Evolutionary conservation across 2,113 vertebrate species (phyloP), one percentile per base, ranked within the genome.

Genomic region (Pogonocichla stellata): DNA sequence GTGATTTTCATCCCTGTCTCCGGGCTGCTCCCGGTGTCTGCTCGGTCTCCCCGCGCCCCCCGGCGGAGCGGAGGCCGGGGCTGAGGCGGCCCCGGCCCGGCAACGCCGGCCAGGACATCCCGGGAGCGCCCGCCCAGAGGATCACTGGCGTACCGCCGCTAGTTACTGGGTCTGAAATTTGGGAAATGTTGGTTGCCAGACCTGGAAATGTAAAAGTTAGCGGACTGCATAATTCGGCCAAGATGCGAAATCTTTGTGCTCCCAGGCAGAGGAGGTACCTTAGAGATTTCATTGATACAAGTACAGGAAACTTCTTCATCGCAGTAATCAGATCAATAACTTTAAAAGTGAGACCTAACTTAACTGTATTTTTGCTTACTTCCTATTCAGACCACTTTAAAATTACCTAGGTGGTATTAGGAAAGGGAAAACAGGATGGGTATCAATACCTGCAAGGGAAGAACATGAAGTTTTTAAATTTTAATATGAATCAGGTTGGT

Each of bases 271-370:
- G 45, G 19, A 14, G 11, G 23, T 17, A 0, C 56, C 12, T 19
- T 2, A 1, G 3, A 10, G 34, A 10, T 47, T 36, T 36, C 8
- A 5, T 1, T 65, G 54, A 5, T 16, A 8, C 0, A 1, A 29
- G 5, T 20, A 14, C 54, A 4, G 40, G 33, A 58, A 33, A 28
- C 15, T 34, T 45, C 15, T 36, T n/a, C 12, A 8, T 43, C 18
- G 2, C 62, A 45, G 0, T 60, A 40, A 40, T 3, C 33, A 11
- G 18, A 24, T 33, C 23, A n/a, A 13, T 42, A 12, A 4, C 25
- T 64, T 38, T 51, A 2, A 34, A 57, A 62, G 14, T 14, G 26
- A 40, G 24, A 64, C 11, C 25, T 58, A 36, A 23, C 4, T 5
- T 57, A 31, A 40, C 3, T 10, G 1, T 11, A 8, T 43, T 75